Evolutionary conservation across 2,888 invertebrate species (phyloP), one percentile per base, ranked within the genome.

Genomic region (Teinopalpus imperialis): DNA sequence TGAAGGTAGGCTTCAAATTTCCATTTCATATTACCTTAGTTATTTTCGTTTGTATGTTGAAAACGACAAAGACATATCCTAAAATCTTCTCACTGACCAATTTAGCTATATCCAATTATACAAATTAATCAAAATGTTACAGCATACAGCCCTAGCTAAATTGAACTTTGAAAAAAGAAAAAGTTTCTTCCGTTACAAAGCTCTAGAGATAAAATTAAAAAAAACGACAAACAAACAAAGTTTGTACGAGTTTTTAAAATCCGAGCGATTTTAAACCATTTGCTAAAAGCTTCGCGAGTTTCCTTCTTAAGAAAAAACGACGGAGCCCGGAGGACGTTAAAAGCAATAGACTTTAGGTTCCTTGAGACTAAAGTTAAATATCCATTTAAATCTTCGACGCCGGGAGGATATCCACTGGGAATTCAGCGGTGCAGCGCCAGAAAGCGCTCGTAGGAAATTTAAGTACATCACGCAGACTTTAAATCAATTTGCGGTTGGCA

Each of bases 301-400:
- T 69, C 61, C 59, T 61, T 50, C 51, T 48, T 51, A 56, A 64
- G 64, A 62, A 74, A 76, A 74, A 73, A 67, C 62, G 55, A 55
- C 60, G 53, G 59, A 64, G 68, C 67, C 58, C 59, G 49, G 60
- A 66, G 64, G 71, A 75, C 70, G 69, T 67, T 66, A 69, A 69
- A 78, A 69, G 79, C 81, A 80, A 82, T 80, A 81, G 85, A 85
- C 81, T 83, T 78, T 75, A 66, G 80, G 79, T 79, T 81, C 71
- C 77, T 75, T 74, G 81, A 85, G 83, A 83, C 80, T 81, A 75
- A 86, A 85, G 82, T 87, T 87, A 83, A 86, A 85, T 87, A 87
- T 86, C 86, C 83, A 85, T 87, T 87, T 87, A 87, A 85, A 86
- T 86, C 82, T 81, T 82, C 80, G 78, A 76, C 70, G 77, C 74